Conservation (phyloP, 2,888 invertebrate genomes). For the Eledona agricola region DNA sequence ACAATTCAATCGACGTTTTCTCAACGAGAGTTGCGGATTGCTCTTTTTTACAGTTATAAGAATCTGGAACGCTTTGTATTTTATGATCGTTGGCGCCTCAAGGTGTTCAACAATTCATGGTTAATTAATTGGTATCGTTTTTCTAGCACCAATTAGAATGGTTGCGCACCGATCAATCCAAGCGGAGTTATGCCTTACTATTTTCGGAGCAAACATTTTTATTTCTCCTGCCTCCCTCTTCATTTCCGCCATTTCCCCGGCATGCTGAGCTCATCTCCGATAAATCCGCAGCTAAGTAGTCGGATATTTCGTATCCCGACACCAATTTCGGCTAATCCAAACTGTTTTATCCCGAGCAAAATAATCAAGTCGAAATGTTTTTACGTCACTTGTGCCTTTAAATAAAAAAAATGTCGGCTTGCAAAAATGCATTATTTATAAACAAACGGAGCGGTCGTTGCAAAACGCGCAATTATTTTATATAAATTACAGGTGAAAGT, state of each 20-base stretch:
- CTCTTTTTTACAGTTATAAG: slow-evolving; percentile 14
- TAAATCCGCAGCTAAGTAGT: too few species aligned
- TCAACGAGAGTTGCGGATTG: slow-evolving; percentile 12
- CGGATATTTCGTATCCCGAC: too few species aligned
- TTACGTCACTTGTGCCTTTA: slow-evolving; percentile 1
- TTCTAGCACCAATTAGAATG: background rate
- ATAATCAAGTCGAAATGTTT: slow-evolving; percentile 1
- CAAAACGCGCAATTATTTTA: slow-evolving; percentile 9
- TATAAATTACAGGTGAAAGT: slow-evolving; percentile 9
- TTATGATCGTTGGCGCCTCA: too few species aligned
- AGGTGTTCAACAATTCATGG: too few species aligned
- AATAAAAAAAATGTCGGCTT: slow-evolving; percentile 1
- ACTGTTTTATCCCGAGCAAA: too few species aligned
- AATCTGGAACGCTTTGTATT: slow-evolving; percentile 13
- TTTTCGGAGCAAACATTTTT: too few species aligned
- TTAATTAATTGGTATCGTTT: background rate
- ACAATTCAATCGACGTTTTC: slow-evolving; percentile 18
- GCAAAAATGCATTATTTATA: slow-evolving; percentile 17
- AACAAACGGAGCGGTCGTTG: slow-evolving; percentile 6
- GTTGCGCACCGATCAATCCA: too few species aligned
- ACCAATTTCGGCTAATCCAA: too few species aligned
- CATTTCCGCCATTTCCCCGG: too few species aligned
- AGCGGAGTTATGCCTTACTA: too few species aligned
- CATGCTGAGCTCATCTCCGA: too few species aligned
- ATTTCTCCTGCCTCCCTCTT: too few species aligned